Evolutionary conservation across 2,888 invertebrate genomes (phyloP), one percentile per base, ranked within the genome.

Genomic region (Lepidocyrtoides sp.): DNA sequence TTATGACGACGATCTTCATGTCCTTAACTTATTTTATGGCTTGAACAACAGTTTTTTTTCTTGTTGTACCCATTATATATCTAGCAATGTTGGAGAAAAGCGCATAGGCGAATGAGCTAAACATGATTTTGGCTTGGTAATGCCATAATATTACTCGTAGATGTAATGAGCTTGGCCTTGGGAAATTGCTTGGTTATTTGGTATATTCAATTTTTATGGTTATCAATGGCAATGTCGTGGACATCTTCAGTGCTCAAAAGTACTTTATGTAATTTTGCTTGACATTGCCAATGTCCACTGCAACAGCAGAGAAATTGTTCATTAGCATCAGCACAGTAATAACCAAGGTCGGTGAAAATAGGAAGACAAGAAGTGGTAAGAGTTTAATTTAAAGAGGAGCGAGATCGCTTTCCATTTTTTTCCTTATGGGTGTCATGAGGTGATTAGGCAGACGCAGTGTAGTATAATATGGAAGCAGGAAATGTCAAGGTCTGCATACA

Each of bases 101-200:
- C 36, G 66, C 36, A n/a, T 5, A n/a, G 66, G n/a, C 12, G 8
- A 66, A 1, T 66, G n/a, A 7, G 17, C 3, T 32, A n/a, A 66
- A 17, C 1, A 32, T 66, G 7, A 1, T 36, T 32, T n/a, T 32
- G 32, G 10, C 14, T n/a, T 32, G 32, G 10, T 14, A 66, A 32
- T 8, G 23, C 36, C n/a, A 32, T 14, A 63, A 63, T 0, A 29
- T 5, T 14, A n/a, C 32, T 10, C 3, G n/a, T n/a, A 20, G 1
- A 44, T 20, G 12, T 32, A 72, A 72, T 72, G 72, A 72, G 36
- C 44, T 44, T 72, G 72, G 36, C 72, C 41, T 72, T 72, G 72
- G 10, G 12, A 36, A 20, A 44, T 72, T 41, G 20, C 72, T 44
- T 44, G 72, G 5, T 44, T 72, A 20, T 12, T 29, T 72, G 41